Conservation (phyloP, 1,140 invertebrate genomes). For the honey bee (Apis mellifera) region Amel_HAv3.1 CM009946.2:3475501-3476000, state of each 20-base stretch:
- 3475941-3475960: not conserved
- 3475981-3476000: not conserved
- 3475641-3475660: not conserved
- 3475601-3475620: not conserved
- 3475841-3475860: no score
- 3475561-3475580: not conserved
- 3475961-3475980: not conserved
- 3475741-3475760: no score
- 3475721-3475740: not conserved
- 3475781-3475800: not conserved
- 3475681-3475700: not conserved
- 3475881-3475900: no score
- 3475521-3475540: not conserved
- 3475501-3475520: no score
- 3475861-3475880: no score
- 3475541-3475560: not conserved
- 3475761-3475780: not conserved
- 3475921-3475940: not conserved
- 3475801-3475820: rapidly evolving
- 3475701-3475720: no score
- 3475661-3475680: not conserved
- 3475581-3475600: not conserved
- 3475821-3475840: not conserved
- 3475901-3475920: no score
- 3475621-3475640: slow-evolving; percentile 9